These are phyloP conservation scores for Otis tarda DNA, from an alignment of 2,113 vertebrate species.

Conservation along the genomic window DNA sequence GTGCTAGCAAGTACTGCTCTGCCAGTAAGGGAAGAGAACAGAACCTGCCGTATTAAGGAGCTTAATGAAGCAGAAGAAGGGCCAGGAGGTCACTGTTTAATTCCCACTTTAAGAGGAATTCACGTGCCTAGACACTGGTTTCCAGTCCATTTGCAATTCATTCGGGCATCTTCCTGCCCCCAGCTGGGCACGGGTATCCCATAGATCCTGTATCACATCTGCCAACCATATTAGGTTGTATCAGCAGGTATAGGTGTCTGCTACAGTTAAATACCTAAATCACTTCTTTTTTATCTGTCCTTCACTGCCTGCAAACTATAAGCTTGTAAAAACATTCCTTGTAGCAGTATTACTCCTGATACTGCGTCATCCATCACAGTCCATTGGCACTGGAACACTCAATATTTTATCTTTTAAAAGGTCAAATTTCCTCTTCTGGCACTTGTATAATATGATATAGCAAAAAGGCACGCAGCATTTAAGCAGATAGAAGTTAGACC, in stretches of 20 bases:
- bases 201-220: neutral
- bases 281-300: neutral
- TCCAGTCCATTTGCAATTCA: neutral
- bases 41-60: neutral
- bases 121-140: rapidly evolving
- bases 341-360: neutral
- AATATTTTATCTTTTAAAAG: neutral
- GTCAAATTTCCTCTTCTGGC: neutral
- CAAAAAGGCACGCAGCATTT: neutral
- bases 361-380: neutral
- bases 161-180: neutral
- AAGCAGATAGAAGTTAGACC: neutral
- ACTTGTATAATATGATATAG: neutral
- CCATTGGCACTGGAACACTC: neutral
- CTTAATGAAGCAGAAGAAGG: neutral
- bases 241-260: neutral
- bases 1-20: neutral
- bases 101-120: neutral
- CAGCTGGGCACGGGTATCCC: neutral
- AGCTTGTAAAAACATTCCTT: neutral
- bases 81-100: neutral
- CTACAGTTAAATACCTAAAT: neutral
- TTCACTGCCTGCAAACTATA: neutral
- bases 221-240: neutral
- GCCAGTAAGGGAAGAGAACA: neutral